phyloP scores from a whole-genome alignment of 2,797 vertebrate species.

The Pampus argenteus region DNA sequence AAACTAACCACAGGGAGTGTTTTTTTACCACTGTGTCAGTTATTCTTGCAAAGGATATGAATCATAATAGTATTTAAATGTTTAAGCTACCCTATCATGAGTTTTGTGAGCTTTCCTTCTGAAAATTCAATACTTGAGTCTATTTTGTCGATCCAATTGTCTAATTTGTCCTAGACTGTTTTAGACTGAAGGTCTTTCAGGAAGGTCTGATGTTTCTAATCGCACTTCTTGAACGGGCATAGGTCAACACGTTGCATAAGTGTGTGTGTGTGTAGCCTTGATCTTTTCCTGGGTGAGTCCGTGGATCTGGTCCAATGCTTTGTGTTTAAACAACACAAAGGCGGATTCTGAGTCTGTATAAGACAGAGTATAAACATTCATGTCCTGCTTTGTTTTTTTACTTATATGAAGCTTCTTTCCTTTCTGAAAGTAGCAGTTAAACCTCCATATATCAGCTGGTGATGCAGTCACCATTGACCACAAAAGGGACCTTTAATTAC shows the following conservation, averaged over 20 bases:
- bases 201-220: constrained; percentile 38
- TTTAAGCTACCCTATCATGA: neutral
- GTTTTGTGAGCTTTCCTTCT: neutral
- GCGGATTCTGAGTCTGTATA: constrained; percentile 33
- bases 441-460: neutral
- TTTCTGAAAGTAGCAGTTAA: constrained; percentile 33
- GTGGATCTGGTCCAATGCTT: constrained; percentile 37
- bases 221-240: constrained; percentile 41
- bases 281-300: constrained; percentile 44
- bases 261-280: constrained; percentile 30
- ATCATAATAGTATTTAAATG: constrained; percentile 1
- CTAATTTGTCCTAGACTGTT: neutral
- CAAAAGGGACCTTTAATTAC: no score
- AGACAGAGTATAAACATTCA: constrained; percentile 36
- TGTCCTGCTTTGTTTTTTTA: constrained; percentile 13
- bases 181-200: neutral
- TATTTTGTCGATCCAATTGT: neutral
- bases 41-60: neutral
- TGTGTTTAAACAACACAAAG: constrained; percentile 41
- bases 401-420: constrained; percentile 21
- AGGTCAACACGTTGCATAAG: constrained; percentile 58
- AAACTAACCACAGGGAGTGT: neutral
- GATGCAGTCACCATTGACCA: no score
- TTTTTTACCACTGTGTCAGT: neutral
- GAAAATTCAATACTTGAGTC: neutral